A percentile compares a stretch with the other conserved stretches of the same genome.
Evolutionary conservation across 2,888 invertebrate species (phyloP).

Genomic region (Criorhina ranunculi): DNA sequence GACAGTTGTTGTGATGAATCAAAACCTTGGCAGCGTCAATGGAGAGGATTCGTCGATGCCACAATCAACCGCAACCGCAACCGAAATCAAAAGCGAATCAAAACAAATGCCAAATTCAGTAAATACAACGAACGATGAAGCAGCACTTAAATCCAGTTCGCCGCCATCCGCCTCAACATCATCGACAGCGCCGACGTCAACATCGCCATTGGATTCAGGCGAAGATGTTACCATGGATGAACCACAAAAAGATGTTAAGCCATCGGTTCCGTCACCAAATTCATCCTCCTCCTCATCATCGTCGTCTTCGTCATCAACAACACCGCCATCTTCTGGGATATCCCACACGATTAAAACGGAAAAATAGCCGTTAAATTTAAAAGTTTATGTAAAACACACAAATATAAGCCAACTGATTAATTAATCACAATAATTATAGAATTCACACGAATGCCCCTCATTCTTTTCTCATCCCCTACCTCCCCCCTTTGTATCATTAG

Average conservation of each 20-base stretch:
- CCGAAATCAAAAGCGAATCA: conserved; percentile 62
- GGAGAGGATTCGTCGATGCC: conserved; percentile 11
- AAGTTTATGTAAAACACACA: conserved; percentile 68
- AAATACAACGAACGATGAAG: conserved; percentile 71
- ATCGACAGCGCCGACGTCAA: conserved; percentile 63
- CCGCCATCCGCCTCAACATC: conserved; percentile 68
- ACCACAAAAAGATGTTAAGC: conserved; percentile 53
- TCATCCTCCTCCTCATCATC: conserved; percentile 64
- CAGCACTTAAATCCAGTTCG: conserved; percentile 55
- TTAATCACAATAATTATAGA: conserved; percentile 58
- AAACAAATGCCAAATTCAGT: conserved; percentile 70
- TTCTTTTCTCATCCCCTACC: conserved; percentile 25
- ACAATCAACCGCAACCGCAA: conserved; percentile 29
- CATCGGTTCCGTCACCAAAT: conserved; percentile 61
- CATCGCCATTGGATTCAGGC: conserved; percentile 75
- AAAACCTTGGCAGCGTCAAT: conserved; percentile 52
- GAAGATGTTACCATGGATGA: conserved; percentile 68
- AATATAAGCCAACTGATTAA: conserved; percentile 70
- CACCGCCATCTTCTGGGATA: conserved; percentile 39
- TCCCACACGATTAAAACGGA: conserved; percentile 51
- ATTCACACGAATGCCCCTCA: conserved; percentile 24
- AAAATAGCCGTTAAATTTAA: conserved; percentile 72
- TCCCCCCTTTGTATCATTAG: conserved; percentile 40
- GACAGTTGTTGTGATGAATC: conserved; percentile 78
- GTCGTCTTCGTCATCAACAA: conserved; percentile 32